phyloP scores from a whole-genome alignment of 2,113 vertebrate species.

The Myxocyprinus asiaticus region DNA sequence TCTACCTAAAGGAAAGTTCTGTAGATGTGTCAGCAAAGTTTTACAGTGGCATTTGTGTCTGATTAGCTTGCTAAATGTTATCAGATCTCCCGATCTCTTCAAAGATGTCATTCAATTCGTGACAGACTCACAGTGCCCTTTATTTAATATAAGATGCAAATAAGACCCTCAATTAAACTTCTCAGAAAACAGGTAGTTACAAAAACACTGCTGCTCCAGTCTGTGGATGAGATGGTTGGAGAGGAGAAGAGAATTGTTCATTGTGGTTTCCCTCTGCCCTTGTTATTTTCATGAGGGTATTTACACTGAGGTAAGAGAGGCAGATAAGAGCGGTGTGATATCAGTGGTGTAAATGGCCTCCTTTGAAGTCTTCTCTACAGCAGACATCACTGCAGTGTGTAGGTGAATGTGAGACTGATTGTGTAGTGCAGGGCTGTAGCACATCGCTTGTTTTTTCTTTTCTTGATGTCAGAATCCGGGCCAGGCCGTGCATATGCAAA shows the following conservation, averaged over 20 bases:
- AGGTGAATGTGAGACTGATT: conserved; percentile 49
- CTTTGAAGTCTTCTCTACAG: conserved; percentile 36
- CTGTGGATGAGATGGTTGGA: conserved; percentile 16
- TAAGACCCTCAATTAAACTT: neutral
- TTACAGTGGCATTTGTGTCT: neutral
- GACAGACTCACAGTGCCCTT: neutral
- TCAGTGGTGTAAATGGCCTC: conserved; percentile 21
- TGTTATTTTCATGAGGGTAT: conserved; percentile 39
- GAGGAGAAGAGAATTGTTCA: conserved; percentile 18
- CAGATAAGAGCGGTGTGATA: conserved; percentile 21
- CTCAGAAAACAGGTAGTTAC: conserved; percentile 12
- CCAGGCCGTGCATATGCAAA: conserved; percentile 44
- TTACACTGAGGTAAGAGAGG: conserved; percentile 23
- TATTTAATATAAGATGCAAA: conserved; percentile 6
- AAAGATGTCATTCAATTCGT: neutral
- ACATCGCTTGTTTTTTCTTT: conserved; percentile 24
- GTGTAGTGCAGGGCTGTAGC: conserved; percentile 42
- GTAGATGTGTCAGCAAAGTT: neutral
- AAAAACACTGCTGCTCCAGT: neutral
- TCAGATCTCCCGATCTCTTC: neutral
- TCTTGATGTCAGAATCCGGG: conserved; percentile 36
- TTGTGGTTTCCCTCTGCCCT: conserved; percentile 27
- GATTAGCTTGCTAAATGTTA: neutral
- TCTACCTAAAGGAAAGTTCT: neutral
- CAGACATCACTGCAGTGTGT: conserved; percentile 14